A percentile compares a stretch with the other conserved stretches of the same genome.
Evolutionary conservation across 1,140 invertebrate species (phyloP).

Genomic region (Aleiodes sp.): DNA sequence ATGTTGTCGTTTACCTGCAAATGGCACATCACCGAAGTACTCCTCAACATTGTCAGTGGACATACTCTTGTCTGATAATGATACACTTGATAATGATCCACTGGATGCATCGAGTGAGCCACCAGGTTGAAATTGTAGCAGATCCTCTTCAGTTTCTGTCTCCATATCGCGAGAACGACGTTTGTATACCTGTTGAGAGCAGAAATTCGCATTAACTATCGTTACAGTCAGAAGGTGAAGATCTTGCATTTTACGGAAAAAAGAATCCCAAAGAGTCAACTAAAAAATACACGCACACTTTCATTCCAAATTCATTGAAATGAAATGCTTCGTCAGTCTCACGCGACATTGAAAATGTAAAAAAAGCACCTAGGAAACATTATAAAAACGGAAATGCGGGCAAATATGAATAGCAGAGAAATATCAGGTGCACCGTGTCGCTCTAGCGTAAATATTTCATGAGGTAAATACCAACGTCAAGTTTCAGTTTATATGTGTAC

Average conservation of each 20-base stretch:
- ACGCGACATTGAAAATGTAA: constrained; percentile 35
- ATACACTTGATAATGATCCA: constrained; percentile 74
- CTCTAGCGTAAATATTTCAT: constrained; percentile 31
- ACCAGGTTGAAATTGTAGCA: constrained; percentile 69
- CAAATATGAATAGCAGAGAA: constrained; percentile 31
- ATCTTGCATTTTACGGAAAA: no score
- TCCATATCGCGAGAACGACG: constrained; percentile 82
- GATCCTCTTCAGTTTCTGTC: constrained; percentile 75
- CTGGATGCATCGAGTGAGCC: constrained; percentile 68
- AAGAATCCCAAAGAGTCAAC: neutral
- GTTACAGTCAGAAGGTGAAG: no score
- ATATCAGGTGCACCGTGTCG: constrained; percentile 29
- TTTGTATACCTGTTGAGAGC: constrained; percentile 84
- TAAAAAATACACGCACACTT: neutral
- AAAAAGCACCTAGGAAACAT: constrained; percentile 11
- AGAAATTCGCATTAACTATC: no score
- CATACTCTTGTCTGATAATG: constrained; percentile 79
- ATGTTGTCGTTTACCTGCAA: constrained; percentile 79
- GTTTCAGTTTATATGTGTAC: neutral
- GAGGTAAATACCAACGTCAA: constrained; percentile 14
- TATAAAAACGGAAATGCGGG: constrained; percentile 27
- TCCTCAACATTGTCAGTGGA: constrained; percentile 87
- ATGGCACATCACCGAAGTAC: constrained; percentile 84
- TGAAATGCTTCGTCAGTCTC: constrained; percentile 41
- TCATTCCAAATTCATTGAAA: constrained; percentile 51